Base-by-base conservation (phyloP, 2,113 vertebrate species). In the Scalopus aquaticus region DNA sequence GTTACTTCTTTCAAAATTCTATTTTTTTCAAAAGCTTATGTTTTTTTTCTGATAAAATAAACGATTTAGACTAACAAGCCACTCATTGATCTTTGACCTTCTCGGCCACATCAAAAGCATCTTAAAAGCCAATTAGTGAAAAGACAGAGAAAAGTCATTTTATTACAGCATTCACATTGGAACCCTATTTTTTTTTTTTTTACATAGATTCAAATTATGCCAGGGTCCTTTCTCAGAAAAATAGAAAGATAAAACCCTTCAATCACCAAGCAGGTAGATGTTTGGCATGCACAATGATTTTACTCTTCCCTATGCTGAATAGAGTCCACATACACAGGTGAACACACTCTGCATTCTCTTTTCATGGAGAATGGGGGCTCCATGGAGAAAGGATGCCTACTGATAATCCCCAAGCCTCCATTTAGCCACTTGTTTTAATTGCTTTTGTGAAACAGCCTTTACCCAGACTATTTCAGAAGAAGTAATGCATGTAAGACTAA, bases 1-100 rank as follows among this genome's bases (percentile, higher is more conserved):
- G 65, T 49, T 95, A 97, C 97, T 98, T 97, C 96, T 98, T 95
- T 97, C 96, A 95, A 97, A 96, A 96, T 93, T 88, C 93, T 96
- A 95, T 85, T 92, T 97, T 93, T 98, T 98, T 97, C 96, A 97
- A 97, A 97, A 97, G 93, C 96, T 97, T 96, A 95, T 96, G 90
- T 89, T 96, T 93, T 93, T 94, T 93, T 95, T 73, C 93, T 93
- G 95, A 96, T 96, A 95, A 95, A 96, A 94, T 95, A 97, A 98
- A 98, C 49, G 64, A 98, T 97, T 97, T 97, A 97, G 97, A 96
- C 96, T 96, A 98, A 97, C 90, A 97, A 97, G 96, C 89, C 95
- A 98, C 94, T 97, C 94, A 97, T 91, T 98, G 98, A 98, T 98
- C 98, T 98, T 97, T 98, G 98, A 97, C 94, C 97, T 97, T 97